Conservation (phyloP, 2,888 invertebrate genomes). For the Perizoma flavofasciatum region DNA sequence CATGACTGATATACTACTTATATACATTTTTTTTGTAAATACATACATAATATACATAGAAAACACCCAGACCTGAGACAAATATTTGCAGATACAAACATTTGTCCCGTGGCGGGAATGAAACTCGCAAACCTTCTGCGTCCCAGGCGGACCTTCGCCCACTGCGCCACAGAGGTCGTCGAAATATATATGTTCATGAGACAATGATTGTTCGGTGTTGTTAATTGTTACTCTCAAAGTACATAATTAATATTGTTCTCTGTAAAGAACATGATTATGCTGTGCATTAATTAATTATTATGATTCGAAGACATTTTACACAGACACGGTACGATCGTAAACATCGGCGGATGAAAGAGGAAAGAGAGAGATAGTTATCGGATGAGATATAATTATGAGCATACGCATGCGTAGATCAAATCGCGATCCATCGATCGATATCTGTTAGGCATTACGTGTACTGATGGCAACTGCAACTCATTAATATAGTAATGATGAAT, state of each 20-base stretch:
- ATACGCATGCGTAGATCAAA: conserved; percentile 81
- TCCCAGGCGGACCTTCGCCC: too few species aligned
- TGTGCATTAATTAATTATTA: conserved; percentile 77
- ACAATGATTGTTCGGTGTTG: conserved; percentile 50
- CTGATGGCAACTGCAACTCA: conserved; percentile 59
- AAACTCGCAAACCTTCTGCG: too few species aligned
- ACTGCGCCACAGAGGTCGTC: too few species aligned
- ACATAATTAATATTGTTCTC: conserved; percentile 34
- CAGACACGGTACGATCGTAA: conserved; percentile 67
- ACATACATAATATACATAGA: too few species aligned
- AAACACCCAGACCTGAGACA: too few species aligned
- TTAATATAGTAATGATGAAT: conserved; percentile 48
- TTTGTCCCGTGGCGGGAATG: too few species aligned
- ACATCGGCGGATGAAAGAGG: conserved; percentile 78
- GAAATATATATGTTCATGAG: too few species aligned
- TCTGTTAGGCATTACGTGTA: conserved; percentile 55
- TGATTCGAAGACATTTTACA: conserved; percentile 69
- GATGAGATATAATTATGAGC: conserved; percentile 73
- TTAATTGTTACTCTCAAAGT: conserved; percentile 70
- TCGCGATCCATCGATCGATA: conserved; percentile 77
- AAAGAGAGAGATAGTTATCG: conserved; percentile 11
- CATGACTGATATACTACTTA: too few species aligned
- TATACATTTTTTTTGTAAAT: too few species aligned
- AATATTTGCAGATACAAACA: too few species aligned
- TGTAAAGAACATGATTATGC: conserved; percentile 29